phyloP scores from a whole-genome alignment of 1,140 invertebrate species.

The Achroia grisella region DNA sequence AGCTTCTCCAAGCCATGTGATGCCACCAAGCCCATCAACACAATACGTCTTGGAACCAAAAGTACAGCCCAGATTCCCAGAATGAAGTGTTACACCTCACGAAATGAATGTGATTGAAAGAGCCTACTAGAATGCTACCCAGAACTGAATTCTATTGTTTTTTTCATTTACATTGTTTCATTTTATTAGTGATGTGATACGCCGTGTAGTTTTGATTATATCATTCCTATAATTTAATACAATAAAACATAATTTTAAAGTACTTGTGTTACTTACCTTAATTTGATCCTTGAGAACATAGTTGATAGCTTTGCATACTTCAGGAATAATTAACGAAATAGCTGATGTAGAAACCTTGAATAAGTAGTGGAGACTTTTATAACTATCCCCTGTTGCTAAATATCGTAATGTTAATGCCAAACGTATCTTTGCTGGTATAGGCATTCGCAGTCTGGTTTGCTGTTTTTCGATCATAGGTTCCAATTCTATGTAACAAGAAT shows the following conservation, averaged over 20 bases:
- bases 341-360: constrained; percentile 7
- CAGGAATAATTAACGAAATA: constrained; percentile 6
- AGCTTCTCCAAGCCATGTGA: too few species aligned
- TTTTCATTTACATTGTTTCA: too few species aligned
- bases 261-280: not conserved
- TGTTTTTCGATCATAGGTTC: constrained; percentile 8
- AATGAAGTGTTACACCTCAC: too few species aligned
- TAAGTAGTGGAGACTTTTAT: constrained; percentile 7
- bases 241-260: not conserved
- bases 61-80: too few species aligned
- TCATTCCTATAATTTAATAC: not conserved
- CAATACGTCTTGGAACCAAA: too few species aligned
- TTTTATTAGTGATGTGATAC: too few species aligned
- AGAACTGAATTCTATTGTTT: too few species aligned
- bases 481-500: constrained; percentile 11
- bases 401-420: constrained; percentile 13
- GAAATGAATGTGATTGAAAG: too few species aligned
- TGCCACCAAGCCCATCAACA: too few species aligned
- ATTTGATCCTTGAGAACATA: constrained; percentile 3
- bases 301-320: constrained; percentile 7
- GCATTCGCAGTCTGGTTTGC: constrained; percentile 6
- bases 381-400: constrained; percentile 12
- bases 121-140: too few species aligned
- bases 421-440: constrained; percentile 12
- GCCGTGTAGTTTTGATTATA: not conserved